Conservation (phyloP, 2,888 invertebrate species). For the Campaea margaritaria region DNA sequence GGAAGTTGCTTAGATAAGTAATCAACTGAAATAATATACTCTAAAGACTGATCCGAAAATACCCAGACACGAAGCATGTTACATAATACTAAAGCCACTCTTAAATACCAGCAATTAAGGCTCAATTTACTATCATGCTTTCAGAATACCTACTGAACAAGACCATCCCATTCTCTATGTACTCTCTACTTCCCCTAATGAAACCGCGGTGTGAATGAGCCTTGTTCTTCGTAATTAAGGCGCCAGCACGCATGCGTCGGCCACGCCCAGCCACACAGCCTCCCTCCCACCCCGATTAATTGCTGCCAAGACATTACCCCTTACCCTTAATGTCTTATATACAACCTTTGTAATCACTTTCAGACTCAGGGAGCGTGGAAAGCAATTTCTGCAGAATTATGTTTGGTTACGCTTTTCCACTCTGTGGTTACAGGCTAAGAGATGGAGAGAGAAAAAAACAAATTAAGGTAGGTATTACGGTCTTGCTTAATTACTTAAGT, state of each 20-base stretch:
- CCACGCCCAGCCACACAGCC: constrained; percentile 82
- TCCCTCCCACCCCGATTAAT: constrained; percentile 74
- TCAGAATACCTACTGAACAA: constrained; percentile 30
- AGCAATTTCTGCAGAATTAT: constrained; percentile 29
- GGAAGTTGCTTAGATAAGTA: too few species aligned
- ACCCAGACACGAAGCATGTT: too few species aligned
- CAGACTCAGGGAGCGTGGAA: constrained; percentile 26
- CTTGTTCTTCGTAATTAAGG: constrained; percentile 78
- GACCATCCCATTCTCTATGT: constrained; percentile 38
- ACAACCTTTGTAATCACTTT: constrained; percentile 53
- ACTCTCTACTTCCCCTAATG: constrained; percentile 63
- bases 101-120: constrained; percentile 48
- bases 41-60: too few species aligned
- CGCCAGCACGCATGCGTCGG: constrained; percentile 73
- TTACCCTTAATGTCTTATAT: constrained; percentile 79
- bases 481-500: too few species aligned
- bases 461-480: neutral
- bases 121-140: constrained; percentile 44
- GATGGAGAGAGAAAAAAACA: neutral
- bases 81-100: constrained; percentile 23
- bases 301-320: constrained; percentile 83
- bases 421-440: neutral
- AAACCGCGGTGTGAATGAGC: constrained; percentile 79
- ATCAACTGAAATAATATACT: too few species aligned
- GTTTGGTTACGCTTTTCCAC: constrained; percentile 2